Base-by-base conservation (phyloP, 2,797 vertebrate species). In the Pelochelys cantorii region DNA sequence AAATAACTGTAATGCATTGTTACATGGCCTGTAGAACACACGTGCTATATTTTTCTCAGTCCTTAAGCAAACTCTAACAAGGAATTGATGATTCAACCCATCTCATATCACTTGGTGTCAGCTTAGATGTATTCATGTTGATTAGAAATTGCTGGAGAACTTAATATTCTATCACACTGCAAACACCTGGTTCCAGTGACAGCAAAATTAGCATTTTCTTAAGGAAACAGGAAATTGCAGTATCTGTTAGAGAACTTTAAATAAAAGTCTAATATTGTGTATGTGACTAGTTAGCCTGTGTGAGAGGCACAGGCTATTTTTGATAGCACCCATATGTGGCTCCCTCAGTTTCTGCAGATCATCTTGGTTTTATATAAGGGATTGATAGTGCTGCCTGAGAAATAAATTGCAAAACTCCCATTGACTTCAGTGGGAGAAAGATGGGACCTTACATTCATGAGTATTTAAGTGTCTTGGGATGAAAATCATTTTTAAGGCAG, bases 211-310 rank as follows among this genome's bases (percentile, higher is more conserved):
- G 5, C 17, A 4, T 91, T 90, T 80, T 74, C 20, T 74, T 42
- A n/a, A 68, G 56, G 81, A 93, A 71, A 71, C 11, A 25, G 0
- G 1, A 84, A 86, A 23, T 54, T 74, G 27, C 12, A 5, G 0
- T 68, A 37, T 56, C 79, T 89, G 68, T 42, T 82, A 34, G 78
- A 84, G 54, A 62, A 3, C 4, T n/a, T 2, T 11, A 9, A 65
- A 17, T 65, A 18, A 25, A 10, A 29, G 31, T 84, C 37, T 2
- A 4, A 82, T 53, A 42, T n/a, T 54, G 14, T 3, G 2, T 6
- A 8, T 0, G 0, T 65, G 1, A 62, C 5, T 48, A 15, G 27
- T 9, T 53, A 74, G 65, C n/a, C 65, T 29, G 81, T 60, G 13
- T 4, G 11, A 48, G 29, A 25, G 60, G 12, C 10, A 5, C 22